Base-by-base conservation (phyloP, 2,797 vertebrate species). In the Rhodeus uyekii region DNA sequence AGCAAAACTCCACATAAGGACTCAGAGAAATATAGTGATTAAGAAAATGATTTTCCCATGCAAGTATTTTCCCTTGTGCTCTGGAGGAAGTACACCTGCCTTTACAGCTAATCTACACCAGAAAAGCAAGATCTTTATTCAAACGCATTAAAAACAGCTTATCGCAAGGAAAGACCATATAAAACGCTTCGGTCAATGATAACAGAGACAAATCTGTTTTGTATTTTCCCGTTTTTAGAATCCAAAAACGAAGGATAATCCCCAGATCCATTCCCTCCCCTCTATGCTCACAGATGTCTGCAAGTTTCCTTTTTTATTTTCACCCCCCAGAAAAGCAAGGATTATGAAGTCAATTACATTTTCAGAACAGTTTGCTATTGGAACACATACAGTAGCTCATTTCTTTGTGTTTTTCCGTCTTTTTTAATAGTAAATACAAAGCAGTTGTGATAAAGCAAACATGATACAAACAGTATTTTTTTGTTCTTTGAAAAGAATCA, bases 161-260 rank as follows among this genome's bases (percentile, higher is more conserved):
- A 91, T 93, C 89, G 92, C 92, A 93, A 93, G 94, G 90, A 90
- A 93, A 87, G 89, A 88, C 96, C 97, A 94, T 97, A 98, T 96
- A 97, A 96, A 84, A 96, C 92, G 94, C 93, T 96, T 94, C 90
- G 87, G 95, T 96, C 95, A 94, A 93, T 95, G 94, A 94, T 93
- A 95, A 96, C 92, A 95, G 92, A 95, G 93, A 93, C 93, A 95
- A 94, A 93, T 94, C 93, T 95, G 93, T 96, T 95, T 95, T 95
- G 94, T 97, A 97, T 97, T 93, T 96, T 97, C 98, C 97, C 99
- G 92, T 96, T 96, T 76, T 55, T 92, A 93, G 96, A 96, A 96
- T 94, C 91, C 78, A 73, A 92, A 94, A 93, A 92, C 92, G 78
- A 90, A 93, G 94, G 94, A 95, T 94, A 94, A 94, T 93, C 93